Base-by-base conservation (phyloP, 1,140 invertebrate genomes). In the Asobara japonica region DNA sequence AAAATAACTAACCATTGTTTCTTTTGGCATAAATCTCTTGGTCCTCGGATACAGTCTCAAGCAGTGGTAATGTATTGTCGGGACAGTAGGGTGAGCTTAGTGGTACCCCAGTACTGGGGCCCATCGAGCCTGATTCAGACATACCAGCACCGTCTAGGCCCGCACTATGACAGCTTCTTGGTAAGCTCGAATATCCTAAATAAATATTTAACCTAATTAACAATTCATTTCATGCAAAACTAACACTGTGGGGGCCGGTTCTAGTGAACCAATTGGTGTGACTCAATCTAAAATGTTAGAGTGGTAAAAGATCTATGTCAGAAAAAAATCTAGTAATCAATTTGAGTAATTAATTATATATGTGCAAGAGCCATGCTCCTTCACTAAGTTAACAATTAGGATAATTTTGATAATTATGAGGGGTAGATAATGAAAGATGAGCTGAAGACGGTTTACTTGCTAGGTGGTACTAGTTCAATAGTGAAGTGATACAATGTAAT, bases 101-200 rank as follows among this genome's bases (percentile, higher is more conserved):
- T 2, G 84, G 83, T 73, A 84, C 78, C 0, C 84, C 84, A 20
- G 80, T 80, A 0, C 80, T 79, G 41, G 84, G 80, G 67, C 86
- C 84, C 31, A 81, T 79, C 83, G 85, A 86, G 65, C 86, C 60
- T 90, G 92, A 78, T 31, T 87, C 86, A 38, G 82, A 78, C 84
- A 87, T 87, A 62, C 86, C 60, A 90, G 92, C 78, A 89, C 93
- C 75, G 91, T 87, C 86, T 0, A 87, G 77, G 20, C 86, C 86
- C 20, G 85, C 83, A 29, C 84, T 87, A 85, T 95, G 93, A 79
- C 93, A 94, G 48, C 93, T 94, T 71, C 94, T 89, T 22, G 94
- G 93, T 77, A 95, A 89, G 86, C 93, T 95, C 83, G 93, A 94
- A 83, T 95, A 95, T 70, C 93, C 94, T 94, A 80, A n/a, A 76